phyloP scores from a whole-genome alignment of 1,140 invertebrate species.

The Eriosoma lanigerum region DNA sequence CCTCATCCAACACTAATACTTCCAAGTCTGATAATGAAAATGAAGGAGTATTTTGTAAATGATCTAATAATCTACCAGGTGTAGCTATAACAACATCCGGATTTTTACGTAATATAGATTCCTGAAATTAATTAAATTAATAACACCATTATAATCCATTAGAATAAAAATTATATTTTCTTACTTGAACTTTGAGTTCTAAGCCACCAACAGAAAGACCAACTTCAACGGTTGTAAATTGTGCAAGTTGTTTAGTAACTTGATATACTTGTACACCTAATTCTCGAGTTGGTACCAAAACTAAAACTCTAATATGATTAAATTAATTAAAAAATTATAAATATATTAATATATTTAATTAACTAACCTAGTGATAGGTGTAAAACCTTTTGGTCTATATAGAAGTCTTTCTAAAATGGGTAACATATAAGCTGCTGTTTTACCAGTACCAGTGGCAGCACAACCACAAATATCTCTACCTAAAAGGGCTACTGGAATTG shows the following conservation, averaged over 20 bases:
- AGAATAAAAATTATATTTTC: slow-evolving; percentile 2
- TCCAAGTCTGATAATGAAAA: slow-evolving; percentile 90
- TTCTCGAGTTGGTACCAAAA: slow-evolving; percentile 95
- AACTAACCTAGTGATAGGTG: slow-evolving; percentile 64
- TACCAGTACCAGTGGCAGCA: slow-evolving; percentile 96
- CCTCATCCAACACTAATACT: slow-evolving; percentile 92
- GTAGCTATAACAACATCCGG: slow-evolving; percentile 98
- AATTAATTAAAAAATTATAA: slow-evolving; percentile 16
- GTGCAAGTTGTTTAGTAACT: slow-evolving; percentile 86
- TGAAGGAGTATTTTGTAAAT: slow-evolving; percentile 91
- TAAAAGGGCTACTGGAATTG: slow-evolving; percentile 89
- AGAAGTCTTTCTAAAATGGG: slow-evolving; percentile 92
- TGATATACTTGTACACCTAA: slow-evolving; percentile 93
- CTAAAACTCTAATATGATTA: slow-evolving; percentile 70
- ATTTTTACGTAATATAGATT: slow-evolving; percentile 81
- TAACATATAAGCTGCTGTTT: slow-evolving; percentile 98
- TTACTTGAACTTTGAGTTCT: slow-evolving; percentile 85
- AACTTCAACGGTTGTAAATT: slow-evolving; percentile 81
- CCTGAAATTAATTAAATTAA: slow-evolving; percentile 61
- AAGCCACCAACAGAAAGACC: slow-evolving; percentile 88
- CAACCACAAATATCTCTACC: slow-evolving; percentile 93
- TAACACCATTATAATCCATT: neutral
- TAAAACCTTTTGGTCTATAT: slow-evolving; percentile 68
- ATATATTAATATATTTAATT: neutral
- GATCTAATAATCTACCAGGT: slow-evolving; percentile 95